Evolutionary conservation across 1,140 invertebrate species (phyloP).

Genomic region (Brachionus calyciflorus): DNA sequence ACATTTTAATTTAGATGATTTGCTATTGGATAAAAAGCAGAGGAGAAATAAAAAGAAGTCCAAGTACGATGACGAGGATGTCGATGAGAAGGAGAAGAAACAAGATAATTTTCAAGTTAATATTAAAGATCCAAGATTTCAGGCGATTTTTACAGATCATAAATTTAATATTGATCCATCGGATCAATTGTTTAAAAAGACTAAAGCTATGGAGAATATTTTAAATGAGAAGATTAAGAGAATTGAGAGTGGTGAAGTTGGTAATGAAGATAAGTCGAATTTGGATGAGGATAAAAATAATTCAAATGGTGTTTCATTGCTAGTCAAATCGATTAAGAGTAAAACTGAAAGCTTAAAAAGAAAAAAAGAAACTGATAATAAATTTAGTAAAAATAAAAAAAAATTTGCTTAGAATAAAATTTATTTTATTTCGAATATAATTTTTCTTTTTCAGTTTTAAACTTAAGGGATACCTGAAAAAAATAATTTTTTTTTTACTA

Average conservation of each 20-base stretch:
- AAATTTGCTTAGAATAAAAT: background rate
- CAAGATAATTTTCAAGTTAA: constrained; percentile 35
- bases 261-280: constrained; percentile 25
- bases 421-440: background rate
- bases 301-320: background rate
- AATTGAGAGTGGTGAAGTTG: background rate
- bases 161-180: constrained; percentile 45
- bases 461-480: too few species aligned
- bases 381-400: constrained; percentile 31
- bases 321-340: constrained; percentile 36
- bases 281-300: background rate
- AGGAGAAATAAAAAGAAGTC: background rate
- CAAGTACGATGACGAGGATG: background rate
- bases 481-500: too few species aligned
- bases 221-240: constrained; percentile 41
- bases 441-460: too few species aligned
- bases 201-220: constrained; percentile 34
- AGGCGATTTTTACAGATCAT: constrained; percentile 34
- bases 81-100: background rate
- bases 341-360: constrained; percentile 27
- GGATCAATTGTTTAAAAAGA: constrained; percentile 37
- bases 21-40: constrained; percentile 31
- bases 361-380: background rate
- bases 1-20: constrained; percentile 42
- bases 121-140: constrained; percentile 28